Evolutionary conservation across 1,140 invertebrate species (phyloP).

Genomic region (Diplogasteroides magnus): DNA sequence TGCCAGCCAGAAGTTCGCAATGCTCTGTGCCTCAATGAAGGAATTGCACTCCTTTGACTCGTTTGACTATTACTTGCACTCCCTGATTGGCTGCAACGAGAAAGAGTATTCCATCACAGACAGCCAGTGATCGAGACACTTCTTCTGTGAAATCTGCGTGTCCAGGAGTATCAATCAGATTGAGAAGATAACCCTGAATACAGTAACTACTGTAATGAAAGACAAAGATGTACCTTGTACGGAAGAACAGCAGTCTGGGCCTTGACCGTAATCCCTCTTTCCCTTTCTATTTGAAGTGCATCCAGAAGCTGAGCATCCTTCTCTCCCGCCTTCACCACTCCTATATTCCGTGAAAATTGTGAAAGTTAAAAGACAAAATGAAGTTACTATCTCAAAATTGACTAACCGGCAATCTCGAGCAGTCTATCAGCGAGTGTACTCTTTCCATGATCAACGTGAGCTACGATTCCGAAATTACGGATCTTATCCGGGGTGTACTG

Average conservation of each 20-base stretch:
- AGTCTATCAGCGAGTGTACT: slow-evolving; percentile 87
- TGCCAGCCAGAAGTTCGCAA: slow-evolving; percentile 90
- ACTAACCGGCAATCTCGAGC: slow-evolving; percentile 70
- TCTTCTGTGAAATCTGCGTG: slow-evolving; percentile 98
- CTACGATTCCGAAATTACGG: slow-evolving; percentile 78
- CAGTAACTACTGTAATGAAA: slow-evolving; percentile 40
- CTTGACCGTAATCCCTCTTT: slow-evolving; percentile 91
- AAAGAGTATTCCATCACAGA: slow-evolving; percentile 88
- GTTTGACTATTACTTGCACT: slow-evolving; percentile 72
- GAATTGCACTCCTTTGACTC: no score
- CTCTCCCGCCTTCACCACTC: slow-evolving; percentile 41
- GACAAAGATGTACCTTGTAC: slow-evolving; percentile 60
- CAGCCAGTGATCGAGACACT: slow-evolving; percentile 75
- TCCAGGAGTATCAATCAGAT: slow-evolving; percentile 94
- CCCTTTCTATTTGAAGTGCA: slow-evolving; percentile 79
- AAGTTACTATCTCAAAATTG: no score
- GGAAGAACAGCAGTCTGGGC: slow-evolving; percentile 87
- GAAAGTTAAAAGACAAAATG: not conserved
- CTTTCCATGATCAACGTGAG: slow-evolving; percentile 96
- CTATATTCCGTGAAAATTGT: no score
- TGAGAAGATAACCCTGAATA: slow-evolving; percentile 72
- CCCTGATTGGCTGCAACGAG: slow-evolving; percentile 94
- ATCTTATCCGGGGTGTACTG: slow-evolving; percentile 29
- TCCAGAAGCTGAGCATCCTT: slow-evolving; percentile 72
- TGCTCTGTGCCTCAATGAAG: slow-evolving; percentile 72